A percentile compares a stretch with the other conserved stretches of the same genome.
phyloP scores from a whole-genome alignment of 2,113 vertebrate species.

The Ptychochromis oligacanthus region DNA sequence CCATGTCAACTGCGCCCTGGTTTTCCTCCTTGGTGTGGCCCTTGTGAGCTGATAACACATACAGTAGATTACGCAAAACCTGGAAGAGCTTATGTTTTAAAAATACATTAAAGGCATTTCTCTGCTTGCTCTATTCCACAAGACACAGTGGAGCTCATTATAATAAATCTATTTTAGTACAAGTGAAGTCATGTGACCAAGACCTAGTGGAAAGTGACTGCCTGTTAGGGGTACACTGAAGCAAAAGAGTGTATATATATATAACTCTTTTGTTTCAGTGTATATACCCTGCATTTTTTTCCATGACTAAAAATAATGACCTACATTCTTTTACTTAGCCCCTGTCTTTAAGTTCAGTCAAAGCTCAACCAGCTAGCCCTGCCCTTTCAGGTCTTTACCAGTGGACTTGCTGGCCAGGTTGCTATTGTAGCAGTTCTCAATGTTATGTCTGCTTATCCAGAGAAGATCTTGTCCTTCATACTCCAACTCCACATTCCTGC shows the following conservation, averaged over 20 bases:
- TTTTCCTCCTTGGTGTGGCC: constrained; percentile 2
- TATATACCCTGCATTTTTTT: background rate
- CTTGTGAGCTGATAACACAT: background rate
- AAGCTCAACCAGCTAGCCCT: no score
- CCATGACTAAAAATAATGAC: background rate
- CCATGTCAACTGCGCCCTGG: background rate
- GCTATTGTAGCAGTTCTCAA: no score
- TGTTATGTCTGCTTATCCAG: no score
- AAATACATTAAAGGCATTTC: background rate
- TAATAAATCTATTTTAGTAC: constrained; percentile 8
- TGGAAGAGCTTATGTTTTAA: background rate
- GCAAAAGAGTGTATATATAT: no score
- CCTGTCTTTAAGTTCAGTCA: no score
- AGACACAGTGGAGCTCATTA: background rate
- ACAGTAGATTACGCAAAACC: background rate
- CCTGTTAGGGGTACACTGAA: background rate
- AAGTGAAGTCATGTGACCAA: background rate
- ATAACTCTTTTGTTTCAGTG: no score
- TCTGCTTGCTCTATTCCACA: background rate
- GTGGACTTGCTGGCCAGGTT: no score
- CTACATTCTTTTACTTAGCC: background rate
- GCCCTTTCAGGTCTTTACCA: no score
- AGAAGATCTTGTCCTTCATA: no score
- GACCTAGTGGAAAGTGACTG: background rate
- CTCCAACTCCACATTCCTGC: no score